Evolutionary conservation across 1,140 invertebrate species (phyloP), one percentile per base, ranked within the genome.

Genomic region (Drosophila varians): DNA sequence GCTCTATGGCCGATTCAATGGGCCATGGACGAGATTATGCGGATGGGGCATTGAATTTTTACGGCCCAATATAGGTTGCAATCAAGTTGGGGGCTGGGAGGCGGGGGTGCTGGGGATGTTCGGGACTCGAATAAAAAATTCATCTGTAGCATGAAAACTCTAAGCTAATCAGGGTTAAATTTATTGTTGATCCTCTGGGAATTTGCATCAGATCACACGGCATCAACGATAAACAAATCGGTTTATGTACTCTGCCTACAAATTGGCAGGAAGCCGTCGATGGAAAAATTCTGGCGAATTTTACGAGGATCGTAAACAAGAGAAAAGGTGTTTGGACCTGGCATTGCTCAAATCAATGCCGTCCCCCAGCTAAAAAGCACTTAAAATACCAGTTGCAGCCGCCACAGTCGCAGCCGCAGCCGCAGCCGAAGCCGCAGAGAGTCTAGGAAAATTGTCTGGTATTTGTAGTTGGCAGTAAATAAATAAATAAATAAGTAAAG

Each of bases 401-500:
- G 36, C 28, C 28, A 31, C 6, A 31, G 28, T 4, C n/a, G 14
- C 34, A 23, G 34, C 26, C n/a, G n/a, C n/a, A n/a, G 36, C 36
- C 14, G 14, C 36, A 3, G 36, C 28, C 28, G 7, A 2, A 31
- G 28, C 12, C n/a, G 14, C 34, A 23, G 34, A 21, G 25, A 49
- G 21, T 54, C 3, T n/a, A 45, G 21, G 28, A 18, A 48, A 38
- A 74, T 51, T 25, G 14, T 48, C 16, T 55, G 52, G 40, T 53
- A 70, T 71, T 62, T 58, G 51, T 34, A 7, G 61, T 43, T 83
- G 53, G 51, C 56, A 64, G 72, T 79, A 80, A 57, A 74, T 69
- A 87, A 77, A 71, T 69, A 87, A 77, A 71, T 73, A 78, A 86
- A 73, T 76, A 87, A 70, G 53, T 77, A 48, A 64, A 45, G 49